Conservation (phyloP, 2,888 invertebrate genomes). For the Protodeltote pygarga region DNA sequence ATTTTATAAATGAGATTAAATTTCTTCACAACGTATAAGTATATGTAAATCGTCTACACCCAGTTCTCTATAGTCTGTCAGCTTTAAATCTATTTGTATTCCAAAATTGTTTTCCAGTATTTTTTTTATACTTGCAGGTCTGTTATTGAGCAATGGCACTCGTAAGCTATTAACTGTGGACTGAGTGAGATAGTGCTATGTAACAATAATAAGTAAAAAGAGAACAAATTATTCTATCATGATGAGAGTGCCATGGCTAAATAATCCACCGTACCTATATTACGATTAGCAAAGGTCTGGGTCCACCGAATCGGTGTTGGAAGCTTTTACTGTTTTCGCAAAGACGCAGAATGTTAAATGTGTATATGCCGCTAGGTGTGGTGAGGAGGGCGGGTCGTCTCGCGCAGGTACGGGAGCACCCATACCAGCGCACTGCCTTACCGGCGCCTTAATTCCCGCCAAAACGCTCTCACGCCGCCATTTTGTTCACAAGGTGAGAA, state of each 20-base stretch:
- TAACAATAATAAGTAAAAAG: too few species aligned
- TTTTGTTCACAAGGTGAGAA: conserved; percentile 86
- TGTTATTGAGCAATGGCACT: too few species aligned
- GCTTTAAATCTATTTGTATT: conserved; percentile 52
- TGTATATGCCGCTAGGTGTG: conserved; percentile 91
- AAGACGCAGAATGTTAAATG: conserved; percentile 77
- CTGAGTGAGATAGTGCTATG: too few species aligned
- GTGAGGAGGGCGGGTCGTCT: conserved; percentile 94
- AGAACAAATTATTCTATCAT: too few species aligned
- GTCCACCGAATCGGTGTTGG: conserved; percentile 52
- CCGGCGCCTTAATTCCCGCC: conserved; percentile 91
- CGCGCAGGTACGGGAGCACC: conserved; percentile 97
- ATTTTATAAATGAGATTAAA: conserved; percentile 69
- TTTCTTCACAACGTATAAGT: conserved; percentile 82
- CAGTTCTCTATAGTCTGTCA: conserved; percentile 43
- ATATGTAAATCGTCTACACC: conserved; percentile 47
- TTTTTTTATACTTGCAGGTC: too few species aligned
- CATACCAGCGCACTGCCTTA: conserved; percentile 95
- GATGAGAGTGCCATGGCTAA: too few species aligned
- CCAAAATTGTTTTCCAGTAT: conserved; percentile 47
- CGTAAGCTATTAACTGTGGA: too few species aligned
- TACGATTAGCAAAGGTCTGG: conserved; percentile 48
- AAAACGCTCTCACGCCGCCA: conserved; percentile 84
- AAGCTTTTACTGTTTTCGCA: conserved; percentile 63
- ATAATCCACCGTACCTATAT: conserved; percentile 24